Evolutionary conservation across 2,888 invertebrate species (phyloP).

Genomic region (Coleophora flavipennella): DNA sequence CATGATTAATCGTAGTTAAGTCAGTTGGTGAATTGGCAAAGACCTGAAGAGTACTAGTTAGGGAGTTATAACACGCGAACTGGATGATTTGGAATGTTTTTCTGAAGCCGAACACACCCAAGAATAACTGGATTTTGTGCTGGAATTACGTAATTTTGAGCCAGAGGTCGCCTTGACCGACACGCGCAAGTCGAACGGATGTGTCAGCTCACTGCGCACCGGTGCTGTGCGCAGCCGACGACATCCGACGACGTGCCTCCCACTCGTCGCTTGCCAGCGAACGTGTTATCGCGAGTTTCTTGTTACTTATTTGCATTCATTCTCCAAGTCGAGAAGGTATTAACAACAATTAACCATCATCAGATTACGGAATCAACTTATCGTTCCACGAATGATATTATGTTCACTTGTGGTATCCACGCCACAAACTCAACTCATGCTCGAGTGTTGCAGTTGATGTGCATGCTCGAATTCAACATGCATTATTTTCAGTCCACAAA

Average conservation of each 20-base stretch:
- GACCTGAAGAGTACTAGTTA: constrained; percentile 26
- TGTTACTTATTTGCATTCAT: constrained; percentile 59
- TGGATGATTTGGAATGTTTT: constrained; percentile 39
- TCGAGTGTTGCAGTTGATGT: no score
- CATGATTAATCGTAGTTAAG: constrained; percentile 40
- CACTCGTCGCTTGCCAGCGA: constrained; percentile 50
- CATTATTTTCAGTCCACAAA: no score
- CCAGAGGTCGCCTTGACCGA: constrained; percentile 67
- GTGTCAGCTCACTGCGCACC: constrained; percentile 69
- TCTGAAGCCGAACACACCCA: constrained; percentile 67
- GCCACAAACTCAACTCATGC: no score
- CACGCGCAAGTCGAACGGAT: constrained; percentile 68
- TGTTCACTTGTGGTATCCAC: constrained; percentile 1
- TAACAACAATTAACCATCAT: constrained; percentile 45
- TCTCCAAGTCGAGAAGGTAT: constrained; percentile 39
- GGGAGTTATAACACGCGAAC: constrained; percentile 39
- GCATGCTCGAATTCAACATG: no score
- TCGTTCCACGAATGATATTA: constrained; percentile 41
- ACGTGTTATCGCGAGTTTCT: constrained; percentile 62
- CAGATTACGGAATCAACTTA: constrained; percentile 51
- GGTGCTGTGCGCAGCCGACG: constrained; percentile 51
- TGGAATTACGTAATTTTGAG: constrained; percentile 65
- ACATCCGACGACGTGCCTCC: constrained; percentile 32
- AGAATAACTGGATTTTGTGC: constrained; percentile 48
- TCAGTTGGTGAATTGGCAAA: constrained; percentile 23